Evolutionary conservation across 2,888 invertebrate species (phyloP), one percentile per base, ranked within the genome.

Genomic region (Stenotaenia linearis): DNA sequence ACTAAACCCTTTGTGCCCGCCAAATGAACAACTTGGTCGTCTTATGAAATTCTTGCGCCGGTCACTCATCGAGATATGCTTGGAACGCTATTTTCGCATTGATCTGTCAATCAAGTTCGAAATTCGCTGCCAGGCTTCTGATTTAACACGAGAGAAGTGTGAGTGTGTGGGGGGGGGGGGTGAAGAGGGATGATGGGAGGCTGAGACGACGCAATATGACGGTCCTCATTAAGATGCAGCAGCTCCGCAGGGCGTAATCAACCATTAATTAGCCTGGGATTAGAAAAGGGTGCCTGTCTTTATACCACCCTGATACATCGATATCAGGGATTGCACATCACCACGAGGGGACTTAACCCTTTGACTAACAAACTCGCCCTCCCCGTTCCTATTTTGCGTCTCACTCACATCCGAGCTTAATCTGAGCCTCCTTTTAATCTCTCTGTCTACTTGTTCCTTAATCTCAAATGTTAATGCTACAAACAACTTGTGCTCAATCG

Each of bases 261-360:
- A 75, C 75, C 75, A 75, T 75, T 75, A 75, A 75, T 75, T 75
- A 75, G 75, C 75, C 75, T 21, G 37, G 75, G 75, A 75, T 75
- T 75, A 75, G 75, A 37, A 37, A 74, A 75, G 37, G 75, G 61
- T 21, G 25, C 75, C 35, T 30, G 75, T 75, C 75, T 75, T 74
- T 28, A 32, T 28, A 74, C 15, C n/a, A 28, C 28, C 28, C 75
- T 30, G 75, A 75, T 75, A 75, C 75, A 75, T 75, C 75, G 75
- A 75, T 75, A 75, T 75, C 75, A 21, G 61, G 61, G 61, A 61
- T 61, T 61, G 61, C 61, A 25, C 61, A 61, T 61, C 61, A 61
- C 61, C 61, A 61, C 61, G 61, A 61, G 28, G 61, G 61, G 61
- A 61, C 61, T 61, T 61, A 61, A 61, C 61, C 61, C 61, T 61